Evolutionary conservation across 92 coral and sea anemone genomes (phyloP).

Genomic region (Bergia sp.): DNA sequence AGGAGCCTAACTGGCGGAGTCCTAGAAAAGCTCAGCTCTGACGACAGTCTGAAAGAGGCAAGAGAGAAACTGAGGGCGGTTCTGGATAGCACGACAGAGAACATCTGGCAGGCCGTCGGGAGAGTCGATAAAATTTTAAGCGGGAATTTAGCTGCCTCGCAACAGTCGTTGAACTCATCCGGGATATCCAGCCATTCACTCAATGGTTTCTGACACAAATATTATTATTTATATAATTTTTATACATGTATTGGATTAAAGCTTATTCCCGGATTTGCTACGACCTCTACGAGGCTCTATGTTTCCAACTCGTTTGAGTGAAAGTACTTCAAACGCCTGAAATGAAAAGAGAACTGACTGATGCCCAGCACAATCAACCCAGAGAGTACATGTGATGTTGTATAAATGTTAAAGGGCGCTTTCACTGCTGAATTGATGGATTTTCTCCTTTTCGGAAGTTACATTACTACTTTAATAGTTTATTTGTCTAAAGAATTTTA

Average conservation of each 20-base stretch:
- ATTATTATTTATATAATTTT: neutral
- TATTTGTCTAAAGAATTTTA: too few species aligned
- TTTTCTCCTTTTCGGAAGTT: too few species aligned
- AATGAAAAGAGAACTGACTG: too few species aligned
- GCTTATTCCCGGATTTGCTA: neutral
- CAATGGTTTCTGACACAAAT: slow-evolving; percentile 24
- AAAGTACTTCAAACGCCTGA: too few species aligned
- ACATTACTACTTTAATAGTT: too few species aligned
- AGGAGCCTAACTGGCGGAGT: slow-evolving; percentile 12
- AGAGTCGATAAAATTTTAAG: slow-evolving; percentile 33
- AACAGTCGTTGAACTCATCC: slow-evolving; percentile 1
- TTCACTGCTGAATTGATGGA: too few species aligned
- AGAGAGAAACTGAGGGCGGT: neutral
- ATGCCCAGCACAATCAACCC: too few species aligned
- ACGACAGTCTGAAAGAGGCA: neutral
- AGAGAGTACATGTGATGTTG: too few species aligned
- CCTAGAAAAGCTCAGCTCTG: slow-evolving; percentile 25
- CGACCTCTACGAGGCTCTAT: too few species aligned
- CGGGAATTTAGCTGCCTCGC: slow-evolving; percentile 3
- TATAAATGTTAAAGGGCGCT: too few species aligned
- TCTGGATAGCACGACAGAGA: slow-evolving; percentile 26
- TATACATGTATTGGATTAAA: neutral
- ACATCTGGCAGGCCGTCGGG: slow-evolving; percentile 17
- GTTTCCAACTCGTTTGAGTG: too few species aligned
- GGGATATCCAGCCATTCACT: slow-evolving; percentile 1